A percentile compares a stretch with the other conserved stretches of the same genome.
Conservation (phyloP, 2,888 invertebrate genomes). For the Nephrotoma guestfalica region DNA sequence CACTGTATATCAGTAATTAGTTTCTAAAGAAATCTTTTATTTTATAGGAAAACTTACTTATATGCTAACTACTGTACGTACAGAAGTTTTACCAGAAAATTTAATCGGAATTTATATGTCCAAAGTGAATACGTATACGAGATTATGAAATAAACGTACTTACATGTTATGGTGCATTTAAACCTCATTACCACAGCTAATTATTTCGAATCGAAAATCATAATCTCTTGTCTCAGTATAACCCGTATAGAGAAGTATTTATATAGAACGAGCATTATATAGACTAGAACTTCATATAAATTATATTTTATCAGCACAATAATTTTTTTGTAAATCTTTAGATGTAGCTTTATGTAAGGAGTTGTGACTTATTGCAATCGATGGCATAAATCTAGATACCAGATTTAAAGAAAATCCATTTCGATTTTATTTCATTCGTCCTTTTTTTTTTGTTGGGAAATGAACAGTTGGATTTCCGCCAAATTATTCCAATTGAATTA, state of each 20-base stretch:
- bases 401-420: neutral
- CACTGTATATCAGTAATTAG: neutral
- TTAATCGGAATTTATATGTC: neutral
- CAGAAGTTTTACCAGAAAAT: neutral
- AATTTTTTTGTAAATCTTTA: neutral
- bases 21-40: neutral
- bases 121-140: neutral
- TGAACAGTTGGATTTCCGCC: neutral
- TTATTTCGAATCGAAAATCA: neutral
- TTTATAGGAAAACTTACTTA: neutral
- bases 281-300: neutral
- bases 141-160: neutral
- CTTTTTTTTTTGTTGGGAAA: neutral
- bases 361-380: neutral
- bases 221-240: neutral
- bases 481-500: neutral
- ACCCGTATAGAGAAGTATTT: neutral
- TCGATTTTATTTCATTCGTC: neutral
- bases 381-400: neutral
- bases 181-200: neutral
- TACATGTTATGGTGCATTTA: neutral
- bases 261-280: neutral
- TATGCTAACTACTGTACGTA: too few species aligned
- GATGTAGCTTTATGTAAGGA: neutral
- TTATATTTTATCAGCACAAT: neutral